Conservation (phyloP, 2,113 vertebrate species). For the Tricholaema leucomelas region DNA sequence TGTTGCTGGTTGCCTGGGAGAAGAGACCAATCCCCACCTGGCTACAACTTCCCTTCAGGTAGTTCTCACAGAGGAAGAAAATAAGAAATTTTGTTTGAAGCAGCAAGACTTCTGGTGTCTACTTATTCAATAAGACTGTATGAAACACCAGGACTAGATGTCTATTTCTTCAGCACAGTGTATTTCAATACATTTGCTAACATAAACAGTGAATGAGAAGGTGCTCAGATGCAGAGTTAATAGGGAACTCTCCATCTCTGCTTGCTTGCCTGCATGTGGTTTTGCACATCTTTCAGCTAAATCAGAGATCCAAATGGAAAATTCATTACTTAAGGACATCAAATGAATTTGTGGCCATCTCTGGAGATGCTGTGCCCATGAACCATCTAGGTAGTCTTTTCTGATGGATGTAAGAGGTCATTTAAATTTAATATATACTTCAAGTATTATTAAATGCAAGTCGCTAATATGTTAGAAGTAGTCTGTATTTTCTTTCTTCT, state of each 20-base stretch:
- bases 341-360: constrained; percentile 54
- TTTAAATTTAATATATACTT: constrained; percentile 63
- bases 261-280: not conserved
- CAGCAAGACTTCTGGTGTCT: not conserved
- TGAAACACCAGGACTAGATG: not conserved
- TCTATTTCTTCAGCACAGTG: not conserved
- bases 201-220: not conserved
- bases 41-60: too few relatives aligned
- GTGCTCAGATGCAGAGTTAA: not conserved
- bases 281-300: constrained; percentile 6
- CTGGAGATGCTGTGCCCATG: constrained; percentile 49
- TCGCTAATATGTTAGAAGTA: constrained; percentile 29
- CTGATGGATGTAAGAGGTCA: constrained; percentile 55
- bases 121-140: not conserved
- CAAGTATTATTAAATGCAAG: constrained; percentile 58
- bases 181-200: not conserved
- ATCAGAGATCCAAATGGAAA: constrained; percentile 43
- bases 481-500: not conserved
- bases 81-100: not conserved
- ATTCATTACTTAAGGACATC: constrained; percentile 40
- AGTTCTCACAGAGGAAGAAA: not conserved
- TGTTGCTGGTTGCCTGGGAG: too few relatives aligned
- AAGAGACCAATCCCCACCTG: too few relatives aligned
- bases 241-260: not conserved
- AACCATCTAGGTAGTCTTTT: constrained; percentile 49